phyloP scores from a whole-genome alignment of 2,888 invertebrate species.

The Timema cristinae region DNA sequence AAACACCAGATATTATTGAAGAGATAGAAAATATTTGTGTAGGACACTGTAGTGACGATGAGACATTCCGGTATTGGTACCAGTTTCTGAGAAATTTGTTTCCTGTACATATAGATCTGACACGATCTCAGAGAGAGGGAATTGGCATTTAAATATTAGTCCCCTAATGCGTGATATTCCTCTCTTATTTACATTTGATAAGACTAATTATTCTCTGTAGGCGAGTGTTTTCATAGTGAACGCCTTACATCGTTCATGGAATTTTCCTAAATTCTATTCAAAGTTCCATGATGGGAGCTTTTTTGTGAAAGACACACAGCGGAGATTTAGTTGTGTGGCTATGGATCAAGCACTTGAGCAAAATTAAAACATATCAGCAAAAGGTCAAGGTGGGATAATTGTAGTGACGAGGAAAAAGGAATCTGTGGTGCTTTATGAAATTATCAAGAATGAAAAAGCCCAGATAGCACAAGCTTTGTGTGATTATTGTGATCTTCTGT shows the following conservation, averaged over 20 bases:
- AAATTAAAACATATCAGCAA: neutral
- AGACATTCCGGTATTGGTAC: neutral
- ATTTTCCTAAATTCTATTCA: neutral
- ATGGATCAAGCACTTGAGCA: neutral
- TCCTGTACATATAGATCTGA: constrained; percentile 2
- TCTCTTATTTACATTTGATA: neutral
- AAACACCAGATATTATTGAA: neutral
- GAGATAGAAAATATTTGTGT: neutral
- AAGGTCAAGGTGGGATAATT: neutral
- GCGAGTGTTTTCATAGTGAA: neutral
- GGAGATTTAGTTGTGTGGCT: too few relatives aligned
- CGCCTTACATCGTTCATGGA: neutral
- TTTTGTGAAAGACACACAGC: too few relatives aligned
- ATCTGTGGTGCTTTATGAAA: neutral
- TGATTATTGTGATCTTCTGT: neutral
- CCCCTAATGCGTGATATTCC: neutral
- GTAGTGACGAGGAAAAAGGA: neutral
- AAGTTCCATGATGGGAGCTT: neutral
- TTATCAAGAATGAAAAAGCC: neutral
- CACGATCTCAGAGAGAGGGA: constrained; percentile 3
- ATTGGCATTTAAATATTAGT: neutral
- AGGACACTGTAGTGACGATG: neutral
- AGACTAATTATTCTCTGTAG: neutral
- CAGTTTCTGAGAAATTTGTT: constrained; percentile 3
- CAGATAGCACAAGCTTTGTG: neutral